These are phyloP conservation scores for Columbina picui DNA, from an alignment of 2,113 vertebrate genomes.

Conservation along the genomic window DNA sequence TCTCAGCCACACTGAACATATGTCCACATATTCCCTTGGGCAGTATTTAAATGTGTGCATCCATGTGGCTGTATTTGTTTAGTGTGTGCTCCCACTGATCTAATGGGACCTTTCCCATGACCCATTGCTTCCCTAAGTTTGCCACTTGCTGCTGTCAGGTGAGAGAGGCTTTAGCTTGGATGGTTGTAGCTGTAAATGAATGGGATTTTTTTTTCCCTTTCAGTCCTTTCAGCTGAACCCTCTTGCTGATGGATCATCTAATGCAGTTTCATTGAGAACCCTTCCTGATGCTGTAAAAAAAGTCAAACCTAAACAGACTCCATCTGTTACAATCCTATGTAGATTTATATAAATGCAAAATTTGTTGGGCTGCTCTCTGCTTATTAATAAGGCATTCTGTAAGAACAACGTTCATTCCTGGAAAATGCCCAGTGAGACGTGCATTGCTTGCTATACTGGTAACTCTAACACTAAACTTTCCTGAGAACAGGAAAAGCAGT, in stretches of 20 bases:
- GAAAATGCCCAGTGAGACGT: neutral
- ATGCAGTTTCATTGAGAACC: constrained; percentile 59
- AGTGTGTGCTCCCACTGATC: constrained; percentile 78
- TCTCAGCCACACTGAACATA: constrained; percentile 73
- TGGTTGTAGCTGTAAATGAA: constrained; percentile 64
- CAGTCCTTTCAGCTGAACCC: constrained; percentile 32
- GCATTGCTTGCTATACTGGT: neutral
- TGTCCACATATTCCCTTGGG: constrained; percentile 77
- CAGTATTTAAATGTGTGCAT: constrained; percentile 73
- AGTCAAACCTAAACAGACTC: constrained; percentile 62
- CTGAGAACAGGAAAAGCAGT: neutral
- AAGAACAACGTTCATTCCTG: neutral
- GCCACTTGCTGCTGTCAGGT: constrained; percentile 76
- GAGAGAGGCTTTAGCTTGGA: constrained; percentile 69
- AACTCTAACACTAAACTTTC: neutral
- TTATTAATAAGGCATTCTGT: constrained; percentile 50
- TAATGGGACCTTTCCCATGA: constrained; percentile 82
- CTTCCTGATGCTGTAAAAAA: constrained; percentile 38
- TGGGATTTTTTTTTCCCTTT: neutral
- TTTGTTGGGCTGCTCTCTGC: constrained; percentile 5
- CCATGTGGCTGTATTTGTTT: constrained; percentile 80
- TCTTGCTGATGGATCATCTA: constrained; percentile 66
- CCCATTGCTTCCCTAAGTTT: constrained; percentile 79
- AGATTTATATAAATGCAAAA: constrained; percentile 53
- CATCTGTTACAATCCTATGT: constrained; percentile 70